phyloP scores from a whole-genome alignment of 2,113 vertebrate genomes.

The Brachyhypopomus gauderio region DNA sequence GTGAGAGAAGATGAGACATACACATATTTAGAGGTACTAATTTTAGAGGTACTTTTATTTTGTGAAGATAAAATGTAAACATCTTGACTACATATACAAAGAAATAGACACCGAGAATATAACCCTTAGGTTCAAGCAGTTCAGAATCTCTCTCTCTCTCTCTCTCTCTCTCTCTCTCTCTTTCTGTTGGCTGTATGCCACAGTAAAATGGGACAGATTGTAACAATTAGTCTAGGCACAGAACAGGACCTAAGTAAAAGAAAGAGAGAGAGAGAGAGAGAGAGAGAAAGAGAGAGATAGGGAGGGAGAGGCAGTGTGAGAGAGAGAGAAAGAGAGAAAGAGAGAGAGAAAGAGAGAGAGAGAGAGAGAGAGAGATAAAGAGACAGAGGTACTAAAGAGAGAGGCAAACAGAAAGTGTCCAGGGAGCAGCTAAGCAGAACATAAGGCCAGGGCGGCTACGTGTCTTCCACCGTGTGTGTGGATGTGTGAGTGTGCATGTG shows the following conservation, averaged over 20 bases:
- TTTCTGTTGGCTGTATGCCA: background rate
- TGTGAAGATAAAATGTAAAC: too few species aligned
- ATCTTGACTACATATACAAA: too few species aligned
- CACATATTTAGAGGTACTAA: too few species aligned
- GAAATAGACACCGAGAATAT: too few species aligned
- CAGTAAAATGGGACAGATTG: background rate
- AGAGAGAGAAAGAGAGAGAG: background rate
- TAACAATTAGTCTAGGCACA: background rate
- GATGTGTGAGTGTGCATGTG: slow-evolving; percentile 27
- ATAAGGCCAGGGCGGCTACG: background rate
- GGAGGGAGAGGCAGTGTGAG: background rate
- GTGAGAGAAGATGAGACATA: too few species aligned
- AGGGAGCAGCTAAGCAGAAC: background rate
- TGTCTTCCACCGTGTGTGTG: slow-evolving; percentile 22
- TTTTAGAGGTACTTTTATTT: too few species aligned
- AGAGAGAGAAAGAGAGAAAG: background rate
- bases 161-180: background rate
- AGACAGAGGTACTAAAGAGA: too few species aligned
- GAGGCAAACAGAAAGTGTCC: too few species aligned
- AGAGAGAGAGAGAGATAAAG: background rate
- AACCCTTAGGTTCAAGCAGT: background rate
- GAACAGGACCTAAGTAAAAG: background rate
- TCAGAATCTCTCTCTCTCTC: background rate
- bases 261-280: background rate
- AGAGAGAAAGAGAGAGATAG: too few species aligned